Evolutionary conservation across 2,113 vertebrate genomes (phyloP), one percentile per base, ranked within the genome.

Genomic region (Ptilorrhoa leucosticta): DNA sequence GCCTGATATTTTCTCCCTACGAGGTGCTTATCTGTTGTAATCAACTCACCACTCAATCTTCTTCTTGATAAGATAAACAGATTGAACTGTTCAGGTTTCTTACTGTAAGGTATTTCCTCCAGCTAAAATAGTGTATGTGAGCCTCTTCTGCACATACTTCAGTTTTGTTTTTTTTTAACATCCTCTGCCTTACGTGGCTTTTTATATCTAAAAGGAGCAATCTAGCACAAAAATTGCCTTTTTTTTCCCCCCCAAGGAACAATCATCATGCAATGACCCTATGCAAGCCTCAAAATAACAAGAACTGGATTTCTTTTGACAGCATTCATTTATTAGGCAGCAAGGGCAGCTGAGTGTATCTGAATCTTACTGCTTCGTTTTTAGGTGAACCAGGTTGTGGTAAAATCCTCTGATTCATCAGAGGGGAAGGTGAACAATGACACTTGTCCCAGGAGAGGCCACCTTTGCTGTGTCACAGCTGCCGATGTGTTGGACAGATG

Each of bases 1-100:
- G 51, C 33, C 35, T 68, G 19, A 56, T 81, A 81, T 94, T 94
- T 95, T 79, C 60, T 89, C 56, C 53, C 73, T 65, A 68, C 0
- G 2, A 89, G 57, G 51, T 81, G 72, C 80, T 86, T 96, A 94
- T 97, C 91, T 87, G 60, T 84, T 94, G 81, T 92, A 89, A 94
- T 95, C 93, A 94, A 79, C 80, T 95, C 76, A 45, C 91, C 17
- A 68, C 89, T 95, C 93, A 72, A 17, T 95, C 94, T 89, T 86
- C 78, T 79, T 93, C 87, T 71, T 76, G 89, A 79, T 97, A 82
- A 91, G 69, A 94, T 91, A 95, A 95, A 91, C 89, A 95, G 93
- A 95, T 91, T 68, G 95, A 94, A 65, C 81, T 76, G 61, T 82
- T 93, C 35, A 42, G 65, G 28, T 79, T 80, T 94, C 80, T 92